Evolutionary conservation across 2,888 invertebrate genomes (phyloP), one percentile per base, ranked within the genome.

Genomic region (Caenorhabditis sp.): DNA sequence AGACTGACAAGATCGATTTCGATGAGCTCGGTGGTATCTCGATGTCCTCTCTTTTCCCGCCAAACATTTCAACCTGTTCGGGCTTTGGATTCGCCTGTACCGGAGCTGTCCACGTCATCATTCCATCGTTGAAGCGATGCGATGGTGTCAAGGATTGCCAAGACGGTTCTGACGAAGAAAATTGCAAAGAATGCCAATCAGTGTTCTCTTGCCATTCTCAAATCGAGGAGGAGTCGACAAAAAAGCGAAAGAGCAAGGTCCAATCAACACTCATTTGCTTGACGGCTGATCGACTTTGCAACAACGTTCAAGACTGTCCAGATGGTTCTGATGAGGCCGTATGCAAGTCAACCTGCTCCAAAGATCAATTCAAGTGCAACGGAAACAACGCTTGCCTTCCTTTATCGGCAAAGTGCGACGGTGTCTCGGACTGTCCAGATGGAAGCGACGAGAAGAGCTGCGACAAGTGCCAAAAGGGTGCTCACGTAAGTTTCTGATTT

Each of bases 71-170:
- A 12, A 85, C 84, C 35, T 90, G 90, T 77, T 68, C 75, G 22
- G 89, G 89, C 14, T 90, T 88, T 64, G 90, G 90, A 31, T 90
- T 91, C 83, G 76, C 86, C 8, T 90, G 90, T 68, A 85, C 86
- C 6, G 80, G 77, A 22, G 68, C 85, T 14, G 89, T 90, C 63
- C 70, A 79, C 44, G 72, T 76, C 31, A 66, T 87, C 14, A 85
- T 88, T 51, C 72, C 85, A 12, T 86, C 87, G 2, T 75, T 85
- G 44, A 73, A 82, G 44, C 75, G 89, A 12, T 90, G 90, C 72
- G 89, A 90, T 74, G 90, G 90, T 12, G 41, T 81, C 59, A 64
- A 68, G 4, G 89, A 90, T 69, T 90, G 90, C 63, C 59, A 69
- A 1, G 89, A 90, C 64, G 87, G 85, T 22, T 85, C 86, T 12